These are phyloP conservation scores for Hypercompe scribonia DNA, from an alignment of 2,888 invertebrate species.

Conservation along the genomic window DNA sequence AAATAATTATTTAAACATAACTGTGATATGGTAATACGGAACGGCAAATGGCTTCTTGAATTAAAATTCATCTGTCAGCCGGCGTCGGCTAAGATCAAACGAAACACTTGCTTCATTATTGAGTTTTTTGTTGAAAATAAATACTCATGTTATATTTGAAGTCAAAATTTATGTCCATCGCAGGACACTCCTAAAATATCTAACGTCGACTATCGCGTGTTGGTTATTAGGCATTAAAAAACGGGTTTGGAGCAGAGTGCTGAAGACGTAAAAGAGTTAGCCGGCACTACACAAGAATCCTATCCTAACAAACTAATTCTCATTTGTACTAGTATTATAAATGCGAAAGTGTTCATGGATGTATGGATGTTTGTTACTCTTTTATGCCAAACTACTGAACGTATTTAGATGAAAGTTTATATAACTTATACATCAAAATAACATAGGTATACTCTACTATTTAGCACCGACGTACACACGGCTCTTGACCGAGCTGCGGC, in stretches of 20 bases:
- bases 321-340: too few species aligned
- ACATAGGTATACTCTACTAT: too few species aligned
- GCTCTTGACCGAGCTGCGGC: too few species aligned
- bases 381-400: too few species aligned
- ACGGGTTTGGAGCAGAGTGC: not conserved
- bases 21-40: not conserved
- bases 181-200: not conserved
- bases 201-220: not conserved
- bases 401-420: too few species aligned
- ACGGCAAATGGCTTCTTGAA: not conserved
- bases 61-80: not conserved
- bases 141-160: not conserved
- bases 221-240: not conserved
- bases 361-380: too few species aligned
- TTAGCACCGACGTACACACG: too few species aligned
- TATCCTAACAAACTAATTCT: too few species aligned
- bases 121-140: not conserved
- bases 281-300: not conserved
- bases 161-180: not conserved
- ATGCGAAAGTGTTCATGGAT: too few species aligned
- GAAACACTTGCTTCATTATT: not conserved
- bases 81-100: not conserved
- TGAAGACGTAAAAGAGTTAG: not conserved
- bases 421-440: too few species aligned
- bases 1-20: not conserved